These are phyloP conservation scores for Tribolium castaneum DNA, from an alignment of 1,140 invertebrate genomes.

Conservation along the genomic window DNA sequence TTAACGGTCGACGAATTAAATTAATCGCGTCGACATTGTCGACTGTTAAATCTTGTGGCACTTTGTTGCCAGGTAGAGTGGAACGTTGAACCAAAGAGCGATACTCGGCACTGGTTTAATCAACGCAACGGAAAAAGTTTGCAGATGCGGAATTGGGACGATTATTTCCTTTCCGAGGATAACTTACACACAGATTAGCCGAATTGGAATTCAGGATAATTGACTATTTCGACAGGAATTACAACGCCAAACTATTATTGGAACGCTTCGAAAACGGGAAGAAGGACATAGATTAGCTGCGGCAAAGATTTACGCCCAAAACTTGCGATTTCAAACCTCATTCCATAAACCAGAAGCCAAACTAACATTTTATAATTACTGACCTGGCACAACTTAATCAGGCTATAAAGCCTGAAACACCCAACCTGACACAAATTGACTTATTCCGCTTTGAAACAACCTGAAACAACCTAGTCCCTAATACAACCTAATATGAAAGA, in stretches of 20 bases:
- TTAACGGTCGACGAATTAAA: conserved; percentile 32
- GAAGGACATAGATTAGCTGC: not conserved
- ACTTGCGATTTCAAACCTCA: too few species aligned
- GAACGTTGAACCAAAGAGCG: not conserved
- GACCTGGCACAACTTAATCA: too few species aligned
- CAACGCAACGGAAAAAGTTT: conserved; percentile 1
- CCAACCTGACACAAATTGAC: too few species aligned
- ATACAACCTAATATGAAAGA: too few species aligned
- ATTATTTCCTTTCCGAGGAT: not conserved
- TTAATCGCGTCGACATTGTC: conserved; percentile 34
- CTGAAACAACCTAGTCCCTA: too few species aligned
- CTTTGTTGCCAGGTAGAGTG: conserved; percentile 22
- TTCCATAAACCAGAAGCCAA: too few species aligned
- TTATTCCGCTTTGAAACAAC: too few species aligned
- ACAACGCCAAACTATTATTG: not conserved
- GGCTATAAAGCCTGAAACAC: too few species aligned
- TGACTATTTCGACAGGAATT: not conserved
- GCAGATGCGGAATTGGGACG: not conserved
- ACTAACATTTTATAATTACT: too few species aligned
- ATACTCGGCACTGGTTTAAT: not conserved
- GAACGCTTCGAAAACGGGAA: not conserved
- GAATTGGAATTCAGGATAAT: not conserved
- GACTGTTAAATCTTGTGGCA: conserved; percentile 33
- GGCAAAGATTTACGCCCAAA: too few species aligned
- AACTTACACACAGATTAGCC: not conserved